These are phyloP conservation scores for Pogonophryne albipinna DNA, from an alignment of 2,797 vertebrate species.

Conservation along the genomic window DNA sequence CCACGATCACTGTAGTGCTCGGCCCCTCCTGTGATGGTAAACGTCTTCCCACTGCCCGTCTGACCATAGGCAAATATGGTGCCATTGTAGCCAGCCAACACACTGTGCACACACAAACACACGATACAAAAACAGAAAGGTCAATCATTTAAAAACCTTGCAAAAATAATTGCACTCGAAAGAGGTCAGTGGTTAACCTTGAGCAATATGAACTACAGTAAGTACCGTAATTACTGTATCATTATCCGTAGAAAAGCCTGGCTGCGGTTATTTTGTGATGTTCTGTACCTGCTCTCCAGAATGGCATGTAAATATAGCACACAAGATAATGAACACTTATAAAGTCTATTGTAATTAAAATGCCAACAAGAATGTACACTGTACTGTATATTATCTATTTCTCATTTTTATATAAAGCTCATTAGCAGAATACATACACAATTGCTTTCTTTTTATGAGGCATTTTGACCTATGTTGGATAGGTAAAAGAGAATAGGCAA, in stretches of 20 bases:
- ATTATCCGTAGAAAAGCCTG: background rate
- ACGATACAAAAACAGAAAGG: constrained; percentile 47
- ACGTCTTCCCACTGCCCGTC: constrained; percentile 97
- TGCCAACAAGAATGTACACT: background rate
- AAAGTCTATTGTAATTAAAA: background rate
- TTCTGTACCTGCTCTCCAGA: background rate
- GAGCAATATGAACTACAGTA: background rate
- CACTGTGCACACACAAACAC: constrained; percentile 79
- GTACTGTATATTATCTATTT: background rate
- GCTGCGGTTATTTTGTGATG: background rate
- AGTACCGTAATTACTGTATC: background rate
- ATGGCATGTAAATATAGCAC: too few species aligned
- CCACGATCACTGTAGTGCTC: constrained; percentile 92
- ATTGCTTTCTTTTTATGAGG: background rate
- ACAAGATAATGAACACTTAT: background rate
- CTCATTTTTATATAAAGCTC: background rate
- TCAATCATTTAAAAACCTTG: background rate
- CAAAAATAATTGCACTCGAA: background rate
- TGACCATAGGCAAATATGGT: constrained; percentile 98
- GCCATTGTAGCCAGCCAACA: constrained; percentile 93
- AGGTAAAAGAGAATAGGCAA: background rate
- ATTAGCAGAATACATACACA: background rate
- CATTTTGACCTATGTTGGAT: background rate
- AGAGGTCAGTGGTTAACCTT: background rate
- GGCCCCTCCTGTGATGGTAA: constrained; percentile 95